Evolutionary conservation across 2,888 invertebrate species (phyloP).

Genomic region (Phorcus lineatus): DNA sequence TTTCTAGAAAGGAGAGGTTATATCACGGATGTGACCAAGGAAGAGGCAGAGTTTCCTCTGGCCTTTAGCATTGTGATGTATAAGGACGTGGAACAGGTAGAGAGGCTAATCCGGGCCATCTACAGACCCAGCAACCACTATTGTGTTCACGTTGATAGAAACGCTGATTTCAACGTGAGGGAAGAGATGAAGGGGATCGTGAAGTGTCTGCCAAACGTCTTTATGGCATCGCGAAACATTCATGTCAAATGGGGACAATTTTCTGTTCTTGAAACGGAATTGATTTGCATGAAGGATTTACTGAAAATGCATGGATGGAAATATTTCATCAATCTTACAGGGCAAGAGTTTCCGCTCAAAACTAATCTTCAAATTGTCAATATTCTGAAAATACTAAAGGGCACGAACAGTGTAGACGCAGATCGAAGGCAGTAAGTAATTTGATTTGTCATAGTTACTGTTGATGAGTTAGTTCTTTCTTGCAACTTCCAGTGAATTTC

Average conservation of each 20-base stretch:
- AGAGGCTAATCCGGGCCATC: constrained; percentile 17
- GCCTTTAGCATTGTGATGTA: constrained; percentile 27
- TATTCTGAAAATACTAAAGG: constrained; percentile 4
- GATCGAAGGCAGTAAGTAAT: neutral
- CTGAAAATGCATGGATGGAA: neutral
- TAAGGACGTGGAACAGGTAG: constrained; percentile 23
- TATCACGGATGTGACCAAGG: neutral
- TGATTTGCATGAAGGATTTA: constrained; percentile 24
- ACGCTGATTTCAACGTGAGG: neutral
- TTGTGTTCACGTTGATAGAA: constrained; percentile 21
- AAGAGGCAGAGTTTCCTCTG: constrained; percentile 14
- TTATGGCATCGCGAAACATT: neutral
- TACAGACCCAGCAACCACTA: constrained; percentile 26
- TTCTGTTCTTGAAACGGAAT: constrained; percentile 16
- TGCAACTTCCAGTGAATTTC: no score
- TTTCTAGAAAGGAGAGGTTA: neutral
- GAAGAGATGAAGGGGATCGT: neutral
- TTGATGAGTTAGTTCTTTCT: no score
- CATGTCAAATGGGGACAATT: constrained; percentile 11
- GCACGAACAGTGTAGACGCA: neutral
- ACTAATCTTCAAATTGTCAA: constrained; percentile 15
- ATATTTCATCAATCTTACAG: constrained; percentile 13
- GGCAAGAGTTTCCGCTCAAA: constrained; percentile 12
- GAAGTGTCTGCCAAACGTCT: constrained; percentile 12
- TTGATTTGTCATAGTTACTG: no score